Evolutionary conservation across 1,140 invertebrate genomes (phyloP).

Genomic region (Drosophila kepulauana): DNA sequence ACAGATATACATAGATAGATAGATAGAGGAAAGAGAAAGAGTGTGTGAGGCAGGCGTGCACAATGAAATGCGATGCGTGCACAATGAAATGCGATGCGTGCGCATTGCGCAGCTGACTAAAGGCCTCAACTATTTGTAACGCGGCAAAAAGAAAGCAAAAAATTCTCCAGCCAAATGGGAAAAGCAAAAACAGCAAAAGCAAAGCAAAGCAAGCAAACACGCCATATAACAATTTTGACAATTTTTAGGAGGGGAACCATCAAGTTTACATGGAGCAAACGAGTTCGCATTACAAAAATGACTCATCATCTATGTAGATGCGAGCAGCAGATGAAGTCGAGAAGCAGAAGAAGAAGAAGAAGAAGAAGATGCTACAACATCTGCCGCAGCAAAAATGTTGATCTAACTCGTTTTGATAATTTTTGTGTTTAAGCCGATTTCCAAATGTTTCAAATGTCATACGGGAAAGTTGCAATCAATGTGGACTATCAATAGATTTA

Average conservation of each 20-base stretch:
- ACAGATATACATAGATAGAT: background rate
- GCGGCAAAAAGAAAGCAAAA: constrained; percentile 64
- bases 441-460: constrained; percentile 9
- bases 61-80: constrained; percentile 56
- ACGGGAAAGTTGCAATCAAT: constrained; percentile 40
- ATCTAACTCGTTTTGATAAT: constrained; percentile 28
- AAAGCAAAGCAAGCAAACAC: constrained; percentile 54
- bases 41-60: background rate
- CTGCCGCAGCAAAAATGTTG: constrained; percentile 34
- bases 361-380: constrained; percentile 38
- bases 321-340: constrained; percentile 23
- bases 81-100: constrained; percentile 63
- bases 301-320: constrained; percentile 57
- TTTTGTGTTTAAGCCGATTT: constrained; percentile 16
- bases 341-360: background rate
- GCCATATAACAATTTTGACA: constrained; percentile 80
- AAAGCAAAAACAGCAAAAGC: constrained; percentile 15
- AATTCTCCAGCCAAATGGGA: constrained; percentile 31
- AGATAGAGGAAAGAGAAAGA: background rate
- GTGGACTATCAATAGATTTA: background rate
- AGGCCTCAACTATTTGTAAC: constrained; percentile 73
- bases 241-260: constrained; percentile 51
- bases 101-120: constrained; percentile 69
- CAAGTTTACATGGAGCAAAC: constrained; percentile 57
- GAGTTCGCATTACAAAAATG: constrained; percentile 68